Evolutionary conservation across 1,140 invertebrate species (phyloP).

Genomic region (Formica exsecta): DNA sequence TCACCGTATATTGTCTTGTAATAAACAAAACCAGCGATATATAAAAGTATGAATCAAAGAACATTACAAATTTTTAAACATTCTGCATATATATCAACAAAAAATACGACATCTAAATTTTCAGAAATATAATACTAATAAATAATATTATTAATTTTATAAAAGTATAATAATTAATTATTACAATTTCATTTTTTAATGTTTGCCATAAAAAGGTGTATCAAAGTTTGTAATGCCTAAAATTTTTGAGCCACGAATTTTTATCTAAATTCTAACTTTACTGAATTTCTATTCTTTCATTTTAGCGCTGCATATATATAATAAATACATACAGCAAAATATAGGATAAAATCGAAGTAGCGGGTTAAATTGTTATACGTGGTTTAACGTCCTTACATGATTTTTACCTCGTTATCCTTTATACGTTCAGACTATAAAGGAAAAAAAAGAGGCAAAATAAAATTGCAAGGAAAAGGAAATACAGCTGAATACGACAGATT

Average conservation of each 20-base stretch:
- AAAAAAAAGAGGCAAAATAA: not conserved
- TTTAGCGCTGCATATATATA: not conserved
- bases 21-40: not conserved
- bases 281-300: not conserved
- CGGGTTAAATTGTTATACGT: not conserved
- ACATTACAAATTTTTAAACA: not conserved
- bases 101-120: not conserved
- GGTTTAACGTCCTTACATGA: not conserved
- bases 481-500: not conserved
- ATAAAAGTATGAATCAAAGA: not conserved
- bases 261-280: not conserved
- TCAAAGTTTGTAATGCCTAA: not conserved
- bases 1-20: not conserved
- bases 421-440: not conserved
- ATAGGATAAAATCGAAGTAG: not conserved
- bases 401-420: not conserved
- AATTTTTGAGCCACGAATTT: not conserved
- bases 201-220: not conserved
- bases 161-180: not conserved
- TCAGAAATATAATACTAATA: not conserved
- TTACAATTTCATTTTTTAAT: not conserved
- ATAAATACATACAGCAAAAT: not conserved
- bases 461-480: not conserved
- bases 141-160: not conserved
- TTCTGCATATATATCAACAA: not conserved